Base-by-base conservation (phyloP, 2,113 vertebrate species). In the Psephotus haematonotus region DNA sequence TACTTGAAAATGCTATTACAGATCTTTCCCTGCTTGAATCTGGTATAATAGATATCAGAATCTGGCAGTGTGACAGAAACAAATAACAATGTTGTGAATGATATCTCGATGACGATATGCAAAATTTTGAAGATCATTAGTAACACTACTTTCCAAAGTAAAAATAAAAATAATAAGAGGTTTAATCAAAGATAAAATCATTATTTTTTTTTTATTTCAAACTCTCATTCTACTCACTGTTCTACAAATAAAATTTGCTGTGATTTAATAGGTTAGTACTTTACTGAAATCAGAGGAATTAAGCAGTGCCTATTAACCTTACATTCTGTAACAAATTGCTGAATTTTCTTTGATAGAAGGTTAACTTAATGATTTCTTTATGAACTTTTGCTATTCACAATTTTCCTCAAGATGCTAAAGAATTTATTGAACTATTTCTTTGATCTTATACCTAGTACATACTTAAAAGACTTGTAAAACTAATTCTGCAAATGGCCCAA, bases 341-440 rank as follows among this genome's bases (percentile, higher is more conserved):
- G 74, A 60, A 62, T 87, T 90, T 89, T 91, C 60, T 92, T 67
- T 91, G 35, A 80, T 29, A 69, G 6, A 7, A 89, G 65, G 28
- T 79, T 91, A 91, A 90, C 88, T 92, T 90, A 55, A 68, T 70
- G 37, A 44, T 82, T 93, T 94, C 35, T 69, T 92, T 35, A 90
- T 90, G 77, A 94, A 77, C 19, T 68, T 91, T 74, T 64, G 11
- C n/a, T 70, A 37, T 43, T 60, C 82, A 62, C 7, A 86, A 72
- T 78, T 95, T 94, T 94, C 44, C 88, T 95, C 41, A 72, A 93
- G 62, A 31, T 85, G 15, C 5, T 92, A 80, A 72, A 89, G 81
- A 64, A 76, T 76, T 86, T 94, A 88, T 76, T 69, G 74, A 95
- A 96, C 19, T 65, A 68, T 87, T 81, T 88, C 44, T 95, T 74